Percentiles rank a stretch among this genome's conserved stretches.
Conservation (phyloP, 1,140 invertebrate species). For the Saccostrea cuccullata region DNA sequence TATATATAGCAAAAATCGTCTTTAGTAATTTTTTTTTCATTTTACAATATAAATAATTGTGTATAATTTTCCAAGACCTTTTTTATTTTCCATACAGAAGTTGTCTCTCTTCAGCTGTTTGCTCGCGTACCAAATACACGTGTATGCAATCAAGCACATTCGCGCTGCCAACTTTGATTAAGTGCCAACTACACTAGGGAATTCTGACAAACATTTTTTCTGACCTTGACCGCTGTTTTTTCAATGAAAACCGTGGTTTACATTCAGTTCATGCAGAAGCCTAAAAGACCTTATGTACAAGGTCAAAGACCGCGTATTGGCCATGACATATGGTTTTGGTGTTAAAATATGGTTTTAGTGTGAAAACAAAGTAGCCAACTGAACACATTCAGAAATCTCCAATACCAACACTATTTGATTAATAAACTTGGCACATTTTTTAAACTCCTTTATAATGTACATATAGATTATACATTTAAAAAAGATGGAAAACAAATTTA, state of each 20-base stretch:
- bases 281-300: not conserved
- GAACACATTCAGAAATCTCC: too few relatives aligned
- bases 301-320: not conserved
- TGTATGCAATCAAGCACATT: slow-evolving; percentile 8
- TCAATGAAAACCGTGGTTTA: not conserved
- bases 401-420: not conserved
- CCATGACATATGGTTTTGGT: not conserved
- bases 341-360: not conserved
- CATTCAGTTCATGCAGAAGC: not conserved
- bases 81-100: not conserved
- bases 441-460: not conserved
- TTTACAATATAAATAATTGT: too few relatives aligned
- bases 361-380: not conserved
- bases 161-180: not conserved
- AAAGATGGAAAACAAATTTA: not conserved
- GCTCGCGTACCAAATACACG: not conserved
- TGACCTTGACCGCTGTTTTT: slow-evolving; percentile 1
- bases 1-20: too few relatives aligned
- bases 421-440: not conserved
- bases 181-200: not conserved
- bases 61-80: not conserved
- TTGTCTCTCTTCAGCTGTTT: slow-evolving; percentile 14
- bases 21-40: too few relatives aligned
- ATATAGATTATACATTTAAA: not conserved
- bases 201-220: not conserved